Conservation (phyloP, 2,113 vertebrate genomes). For the Cranoglanis bouderius region DNA sequence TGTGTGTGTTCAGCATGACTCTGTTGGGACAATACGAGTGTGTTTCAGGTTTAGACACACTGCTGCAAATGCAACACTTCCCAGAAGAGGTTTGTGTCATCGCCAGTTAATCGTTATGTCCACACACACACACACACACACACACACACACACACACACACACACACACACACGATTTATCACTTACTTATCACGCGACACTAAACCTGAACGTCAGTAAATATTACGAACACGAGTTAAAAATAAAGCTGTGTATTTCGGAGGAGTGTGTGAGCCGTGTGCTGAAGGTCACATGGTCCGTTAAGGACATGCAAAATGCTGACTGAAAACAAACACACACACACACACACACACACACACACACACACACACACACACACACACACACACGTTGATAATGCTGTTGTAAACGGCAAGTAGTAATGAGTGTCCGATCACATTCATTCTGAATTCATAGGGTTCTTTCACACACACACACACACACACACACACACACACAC, state of each 20-base stretch:
- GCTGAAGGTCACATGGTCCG: background rate
- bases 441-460: too few relatives aligned
- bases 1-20: background rate
- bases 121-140: slow-evolving; percentile 3
- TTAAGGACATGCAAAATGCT: background rate
- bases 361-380: background rate
- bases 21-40: slow-evolving; percentile 20
- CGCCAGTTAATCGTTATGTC: background rate
- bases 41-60: slow-evolving; percentile 34
- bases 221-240: slow-evolving; percentile 6
- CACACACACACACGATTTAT: background rate
- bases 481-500: background rate
- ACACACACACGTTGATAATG: background rate
- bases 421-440: too few relatives aligned
- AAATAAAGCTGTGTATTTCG: background rate
- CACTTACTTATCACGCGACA: background rate
- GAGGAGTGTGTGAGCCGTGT: background rate
- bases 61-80: slow-evolving; percentile 21
- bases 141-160: background rate
- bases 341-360: background rate
- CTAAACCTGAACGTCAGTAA: slow-evolving; percentile 7
- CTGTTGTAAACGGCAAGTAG: too few relatives aligned
- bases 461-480: too few relatives aligned
- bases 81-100: slow-evolving; percentile 23
- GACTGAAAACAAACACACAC: background rate